Evolutionary conservation across 2,888 invertebrate genomes (phyloP).

Genomic region (Ischnura elegans): DNA sequence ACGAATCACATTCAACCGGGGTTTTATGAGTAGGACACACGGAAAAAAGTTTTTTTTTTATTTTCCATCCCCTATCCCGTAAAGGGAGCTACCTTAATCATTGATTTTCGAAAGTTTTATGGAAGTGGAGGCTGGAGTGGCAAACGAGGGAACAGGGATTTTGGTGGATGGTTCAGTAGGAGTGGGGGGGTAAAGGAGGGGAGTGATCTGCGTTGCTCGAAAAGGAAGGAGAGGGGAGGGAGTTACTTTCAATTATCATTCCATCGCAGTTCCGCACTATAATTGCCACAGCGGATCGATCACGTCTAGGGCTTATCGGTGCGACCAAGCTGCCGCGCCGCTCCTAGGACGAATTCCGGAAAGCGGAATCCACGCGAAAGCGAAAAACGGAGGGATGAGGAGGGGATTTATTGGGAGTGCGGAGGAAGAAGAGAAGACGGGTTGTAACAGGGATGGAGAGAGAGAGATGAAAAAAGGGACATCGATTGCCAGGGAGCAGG

Average conservation of each 20-base stretch:
- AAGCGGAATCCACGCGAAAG: neutral
- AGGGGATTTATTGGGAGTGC: neutral
- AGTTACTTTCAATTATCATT: constrained; percentile 31
- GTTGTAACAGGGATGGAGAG: too few relatives aligned
- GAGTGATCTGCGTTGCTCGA: neutral
- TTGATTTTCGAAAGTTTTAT: constrained; percentile 7
- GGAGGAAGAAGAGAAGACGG: neutral
- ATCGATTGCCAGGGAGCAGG: neutral
- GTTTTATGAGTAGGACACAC: neutral
- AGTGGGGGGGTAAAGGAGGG: neutral
- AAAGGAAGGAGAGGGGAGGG: neutral
- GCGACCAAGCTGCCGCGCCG: neutral
- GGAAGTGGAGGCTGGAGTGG: neutral
- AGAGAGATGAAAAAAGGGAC: neutral
- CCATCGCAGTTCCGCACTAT: constrained; percentile 28
- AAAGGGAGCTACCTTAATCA: neutral
- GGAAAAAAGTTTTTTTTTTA: constrained; percentile 10
- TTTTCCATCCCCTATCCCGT: neutral
- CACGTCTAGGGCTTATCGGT: neutral
- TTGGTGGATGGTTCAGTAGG: neutral
- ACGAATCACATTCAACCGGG: too few relatives aligned
- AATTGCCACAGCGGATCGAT: constrained; percentile 23
- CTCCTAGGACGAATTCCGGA: neutral
- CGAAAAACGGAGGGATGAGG: neutral
- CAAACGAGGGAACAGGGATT: too few relatives aligned